phyloP scores from a whole-genome alignment of 2,888 invertebrate species.

The Hemithea aestivaria region DNA sequence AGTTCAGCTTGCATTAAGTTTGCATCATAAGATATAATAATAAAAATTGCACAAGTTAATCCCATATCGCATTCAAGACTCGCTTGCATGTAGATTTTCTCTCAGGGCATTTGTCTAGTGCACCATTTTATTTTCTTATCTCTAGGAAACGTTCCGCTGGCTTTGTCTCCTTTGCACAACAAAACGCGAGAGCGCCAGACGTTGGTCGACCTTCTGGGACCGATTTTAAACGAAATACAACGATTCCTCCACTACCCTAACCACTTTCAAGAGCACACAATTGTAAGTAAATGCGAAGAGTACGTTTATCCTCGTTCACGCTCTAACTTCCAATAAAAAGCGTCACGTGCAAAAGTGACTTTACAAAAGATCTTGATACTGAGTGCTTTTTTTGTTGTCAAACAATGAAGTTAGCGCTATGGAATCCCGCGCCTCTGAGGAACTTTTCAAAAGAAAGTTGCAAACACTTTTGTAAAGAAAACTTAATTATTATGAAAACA shows the following conservation, averaged over 20 bases:
- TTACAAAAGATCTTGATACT: constrained; percentile 36
- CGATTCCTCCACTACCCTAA: constrained; percentile 37
- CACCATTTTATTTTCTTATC: constrained; percentile 57
- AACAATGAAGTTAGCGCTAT: constrained; percentile 42
- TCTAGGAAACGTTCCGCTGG: constrained; percentile 43
- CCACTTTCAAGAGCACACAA: constrained; percentile 29
- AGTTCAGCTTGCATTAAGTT: too few relatives aligned
- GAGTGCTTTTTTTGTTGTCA: constrained; percentile 41
- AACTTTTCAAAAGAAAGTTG: constrained; percentile 4
- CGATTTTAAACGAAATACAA: constrained; percentile 53
- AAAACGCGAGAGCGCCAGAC: constrained; percentile 45
- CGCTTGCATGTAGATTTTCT: constrained; percentile 36
- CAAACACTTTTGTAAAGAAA: neutral
- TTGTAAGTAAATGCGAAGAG: constrained; percentile 17
- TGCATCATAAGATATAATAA: neutral
- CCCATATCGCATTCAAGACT: constrained; percentile 22
- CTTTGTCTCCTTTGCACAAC: constrained; percentile 53
- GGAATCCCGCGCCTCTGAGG: constrained; percentile 31
- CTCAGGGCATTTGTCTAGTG: constrained; percentile 40
- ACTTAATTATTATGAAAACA: neutral
- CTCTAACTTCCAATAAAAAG: constrained; percentile 43
- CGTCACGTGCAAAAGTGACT: constrained; percentile 43
- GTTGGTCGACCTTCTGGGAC: constrained; percentile 48
- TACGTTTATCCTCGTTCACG: constrained; percentile 33
- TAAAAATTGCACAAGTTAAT: constrained; percentile 8